These are phyloP conservation scores for Sebastolobus altivelis DNA, from an alignment of 2,797 vertebrate species.

Conservation along the genomic window DNA sequence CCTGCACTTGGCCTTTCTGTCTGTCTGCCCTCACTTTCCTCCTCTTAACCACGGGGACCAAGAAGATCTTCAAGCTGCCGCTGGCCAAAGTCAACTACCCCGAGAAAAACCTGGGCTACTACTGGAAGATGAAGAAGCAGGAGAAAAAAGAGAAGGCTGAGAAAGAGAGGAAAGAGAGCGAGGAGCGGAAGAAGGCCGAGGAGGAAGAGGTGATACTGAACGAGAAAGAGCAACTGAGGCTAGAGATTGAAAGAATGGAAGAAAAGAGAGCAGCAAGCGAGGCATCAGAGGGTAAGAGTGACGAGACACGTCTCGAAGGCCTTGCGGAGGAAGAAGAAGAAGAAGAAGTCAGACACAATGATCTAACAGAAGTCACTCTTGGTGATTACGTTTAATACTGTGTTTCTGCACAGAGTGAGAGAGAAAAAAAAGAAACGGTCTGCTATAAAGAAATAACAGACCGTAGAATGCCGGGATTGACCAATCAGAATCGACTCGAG, in stretches of 20 bases:
- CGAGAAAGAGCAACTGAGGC: constrained; percentile 63
- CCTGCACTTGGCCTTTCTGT: constrained; percentile 97
- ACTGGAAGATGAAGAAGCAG: constrained; percentile 83
- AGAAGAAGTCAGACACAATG: constrained; percentile 1
- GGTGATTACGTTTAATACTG: constrained; percentile 15
- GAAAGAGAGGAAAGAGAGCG: constrained; percentile 52
- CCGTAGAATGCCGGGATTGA: too few relatives aligned
- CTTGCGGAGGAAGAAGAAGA: neutral
- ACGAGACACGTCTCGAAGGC: neutral
- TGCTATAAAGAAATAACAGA: too few relatives aligned
- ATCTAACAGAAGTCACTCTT: neutral
- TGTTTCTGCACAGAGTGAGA: neutral
- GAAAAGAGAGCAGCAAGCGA: constrained; percentile 8
- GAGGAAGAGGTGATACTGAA: constrained; percentile 37
- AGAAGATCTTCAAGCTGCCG: constrained; percentile 90
- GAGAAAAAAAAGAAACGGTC: too few relatives aligned
- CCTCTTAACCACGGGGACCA: constrained; percentile 88
- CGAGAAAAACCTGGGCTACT: constrained; percentile 92
- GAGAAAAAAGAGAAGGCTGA: constrained; percentile 69
- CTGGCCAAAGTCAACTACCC: constrained; percentile 94
- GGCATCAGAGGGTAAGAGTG: neutral
- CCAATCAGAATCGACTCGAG: too few relatives aligned
- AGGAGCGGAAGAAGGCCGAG: constrained; percentile 46
- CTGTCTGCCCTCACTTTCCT: constrained; percentile 93
- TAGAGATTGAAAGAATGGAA: constrained; percentile 51